Percentiles rank a stretch among this genome's conserved stretches.
Conservation (phyloP, 2,113 vertebrate species). For the Microcebus tavaratra region DNA sequence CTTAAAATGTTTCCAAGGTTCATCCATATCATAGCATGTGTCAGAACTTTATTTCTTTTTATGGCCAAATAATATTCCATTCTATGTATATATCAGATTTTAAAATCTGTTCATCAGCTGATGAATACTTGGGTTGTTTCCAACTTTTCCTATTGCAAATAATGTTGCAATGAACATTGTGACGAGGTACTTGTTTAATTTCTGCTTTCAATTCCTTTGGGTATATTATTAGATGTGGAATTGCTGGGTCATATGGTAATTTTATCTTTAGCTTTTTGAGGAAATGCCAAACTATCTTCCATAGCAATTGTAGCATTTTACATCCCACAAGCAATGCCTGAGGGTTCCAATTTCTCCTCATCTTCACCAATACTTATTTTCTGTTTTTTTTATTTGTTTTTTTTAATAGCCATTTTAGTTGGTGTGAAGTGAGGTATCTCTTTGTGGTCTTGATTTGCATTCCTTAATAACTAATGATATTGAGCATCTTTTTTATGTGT, state of each 20-base stretch:
- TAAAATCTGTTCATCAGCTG: neutral
- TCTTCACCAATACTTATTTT: neutral
- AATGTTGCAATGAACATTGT: neutral
- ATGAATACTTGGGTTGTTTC: neutral
- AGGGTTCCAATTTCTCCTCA: neutral
- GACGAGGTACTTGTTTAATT: neutral
- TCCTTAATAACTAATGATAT: neutral
- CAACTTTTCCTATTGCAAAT: neutral
- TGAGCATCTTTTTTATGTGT: neutral
- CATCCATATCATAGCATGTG: neutral
- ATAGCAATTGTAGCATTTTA: neutral
- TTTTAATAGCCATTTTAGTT: neutral
- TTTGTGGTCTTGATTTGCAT: neutral
- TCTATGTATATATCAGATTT: neutral
- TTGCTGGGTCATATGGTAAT: neutral
- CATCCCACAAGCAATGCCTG: neutral
- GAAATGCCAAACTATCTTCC: neutral
- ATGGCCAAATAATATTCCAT: neutral
- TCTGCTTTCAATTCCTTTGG: neutral
- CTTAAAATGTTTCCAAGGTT: neutral
- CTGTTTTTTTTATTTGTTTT: neutral
- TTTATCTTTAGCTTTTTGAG: neutral
- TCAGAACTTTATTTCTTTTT: neutral
- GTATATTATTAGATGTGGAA: neutral
- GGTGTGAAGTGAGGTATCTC: neutral